Evolutionary conservation across 2,113 vertebrate species (phyloP).

Genomic region (Planiliza haematocheilus): DNA sequence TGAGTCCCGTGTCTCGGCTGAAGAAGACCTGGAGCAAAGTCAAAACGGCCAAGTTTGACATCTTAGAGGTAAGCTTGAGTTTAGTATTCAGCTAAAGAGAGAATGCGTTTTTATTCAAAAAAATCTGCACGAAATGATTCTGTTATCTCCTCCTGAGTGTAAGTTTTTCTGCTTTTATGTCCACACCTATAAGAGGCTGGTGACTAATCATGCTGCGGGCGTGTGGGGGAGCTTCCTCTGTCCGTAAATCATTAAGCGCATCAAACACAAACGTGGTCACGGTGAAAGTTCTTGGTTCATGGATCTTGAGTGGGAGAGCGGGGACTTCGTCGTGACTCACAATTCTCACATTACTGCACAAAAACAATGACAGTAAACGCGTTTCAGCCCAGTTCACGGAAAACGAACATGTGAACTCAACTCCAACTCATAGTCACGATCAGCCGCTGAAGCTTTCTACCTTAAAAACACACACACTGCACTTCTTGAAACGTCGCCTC

Average conservation of each 20-base stretch:
- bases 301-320: conserved; percentile 20
- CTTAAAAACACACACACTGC: too few relatives aligned
- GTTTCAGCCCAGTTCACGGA: too few relatives aligned
- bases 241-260: not conserved
- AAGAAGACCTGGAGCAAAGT: conserved; percentile 98
- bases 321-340: not conserved
- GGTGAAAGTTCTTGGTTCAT: not conserved
- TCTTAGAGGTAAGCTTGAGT: conserved; percentile 88
- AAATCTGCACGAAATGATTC: too few relatives aligned
- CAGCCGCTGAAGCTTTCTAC: too few relatives aligned
- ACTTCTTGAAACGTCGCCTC: too few relatives aligned
- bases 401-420: too few relatives aligned
- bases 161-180: too few relatives aligned
- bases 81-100: too few relatives aligned
- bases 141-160: too few relatives aligned
- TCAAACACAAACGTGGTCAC: not conserved
- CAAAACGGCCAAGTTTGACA: conserved; percentile 94
- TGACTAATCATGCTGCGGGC: conserved; percentile 8
- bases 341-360: too few relatives aligned
- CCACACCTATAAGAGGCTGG: not conserved
- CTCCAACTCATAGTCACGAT: not conserved
- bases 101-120: too few relatives aligned
- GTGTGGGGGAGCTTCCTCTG: conserved; percentile 6
- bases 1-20: conserved; percentile 94
- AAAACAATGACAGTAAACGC: too few relatives aligned